Percentiles rank a stretch among this genome's conserved stretches.
These are phyloP conservation scores for Noturus placidus DNA, from an alignment of 2,113 vertebrate genomes.

Conservation along the genomic window DNA sequence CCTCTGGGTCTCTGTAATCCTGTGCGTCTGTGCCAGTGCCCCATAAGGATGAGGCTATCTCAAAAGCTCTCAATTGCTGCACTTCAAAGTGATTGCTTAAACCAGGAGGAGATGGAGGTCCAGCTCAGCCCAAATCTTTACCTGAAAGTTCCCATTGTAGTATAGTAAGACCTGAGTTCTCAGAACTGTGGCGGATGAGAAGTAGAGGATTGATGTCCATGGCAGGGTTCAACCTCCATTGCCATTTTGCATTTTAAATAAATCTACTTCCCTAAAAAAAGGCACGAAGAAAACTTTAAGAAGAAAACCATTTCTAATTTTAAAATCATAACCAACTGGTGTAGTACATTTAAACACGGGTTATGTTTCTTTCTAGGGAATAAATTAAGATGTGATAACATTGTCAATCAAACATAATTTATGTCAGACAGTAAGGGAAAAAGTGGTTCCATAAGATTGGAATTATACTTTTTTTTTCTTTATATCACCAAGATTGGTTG, in stretches of 20 bases:
- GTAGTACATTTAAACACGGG: not conserved
- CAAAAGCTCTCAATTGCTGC: slow-evolving; percentile 63
- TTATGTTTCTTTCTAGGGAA: not conserved
- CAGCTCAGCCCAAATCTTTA: slow-evolving; percentile 49
- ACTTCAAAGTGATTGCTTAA: slow-evolving; percentile 69
- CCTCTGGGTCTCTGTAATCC: slow-evolving; percentile 69
- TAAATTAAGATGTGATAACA: not conserved
- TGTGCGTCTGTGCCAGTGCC: slow-evolving; percentile 54
- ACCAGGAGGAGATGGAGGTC: slow-evolving; percentile 60
- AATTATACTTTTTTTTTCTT: not conserved
- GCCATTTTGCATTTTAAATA: slow-evolving; percentile 35
- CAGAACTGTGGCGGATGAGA: not conserved
- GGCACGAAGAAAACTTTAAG: not conserved
- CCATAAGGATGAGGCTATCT: slow-evolving; percentile 63
- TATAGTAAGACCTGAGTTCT: slow-evolving; percentile 15
- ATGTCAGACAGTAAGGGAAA: not conserved
- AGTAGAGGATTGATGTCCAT: slow-evolving; percentile 20
- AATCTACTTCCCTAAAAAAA: slow-evolving; percentile 3
- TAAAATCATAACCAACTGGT: slow-evolving; percentile 13
- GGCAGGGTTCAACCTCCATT: slow-evolving; percentile 33
- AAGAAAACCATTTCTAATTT: slow-evolving; percentile 27
- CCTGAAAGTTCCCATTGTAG: slow-evolving; percentile 43
- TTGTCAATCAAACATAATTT: not conserved
- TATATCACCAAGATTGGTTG: not conserved
- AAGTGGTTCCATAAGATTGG: not conserved